phyloP scores from a whole-genome alignment of 1,140 invertebrate genomes.

The Pemphigus obesinymphae region DNA sequence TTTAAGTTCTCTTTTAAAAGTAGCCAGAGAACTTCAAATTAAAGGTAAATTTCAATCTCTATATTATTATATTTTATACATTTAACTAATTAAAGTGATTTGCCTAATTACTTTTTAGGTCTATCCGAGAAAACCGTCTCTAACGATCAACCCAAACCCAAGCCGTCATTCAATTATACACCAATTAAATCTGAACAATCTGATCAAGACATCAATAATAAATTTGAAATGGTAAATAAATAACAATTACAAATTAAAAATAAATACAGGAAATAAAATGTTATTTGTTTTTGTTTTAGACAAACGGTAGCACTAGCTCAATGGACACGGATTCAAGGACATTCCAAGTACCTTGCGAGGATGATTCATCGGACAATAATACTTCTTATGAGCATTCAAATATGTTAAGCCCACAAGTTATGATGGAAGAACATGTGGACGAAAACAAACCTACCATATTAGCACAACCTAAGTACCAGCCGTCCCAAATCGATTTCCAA shows the following conservation, averaged over 20 bases:
- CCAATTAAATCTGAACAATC: slow-evolving; percentile 14
- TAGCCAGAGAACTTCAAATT: slow-evolving; percentile 54
- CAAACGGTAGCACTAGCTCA: slow-evolving; percentile 8
- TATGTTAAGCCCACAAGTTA: slow-evolving; percentile 24
- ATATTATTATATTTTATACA: not conserved
- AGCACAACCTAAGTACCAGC: slow-evolving; percentile 18
- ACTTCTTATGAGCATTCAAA: not conserved
- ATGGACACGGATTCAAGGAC: not conserved
- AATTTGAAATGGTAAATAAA: slow-evolving; percentile 22
- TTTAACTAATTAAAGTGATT: not conserved
- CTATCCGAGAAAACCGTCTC: slow-evolving; percentile 13
- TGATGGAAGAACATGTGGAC: slow-evolving; percentile 21
- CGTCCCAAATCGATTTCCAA: slow-evolving; percentile 15
- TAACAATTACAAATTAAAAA: not conserved
- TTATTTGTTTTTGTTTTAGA: not conserved
- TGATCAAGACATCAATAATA: not conserved
- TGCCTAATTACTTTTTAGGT: not conserved
- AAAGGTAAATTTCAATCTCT: slow-evolving; percentile 45
- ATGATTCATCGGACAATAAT: slow-evolving; percentile 22
- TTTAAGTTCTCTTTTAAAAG: slow-evolving; percentile 52
- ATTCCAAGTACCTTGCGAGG: not conserved
- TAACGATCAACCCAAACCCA: not conserved
- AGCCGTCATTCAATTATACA: not conserved
- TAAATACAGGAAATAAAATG: too few species aligned
- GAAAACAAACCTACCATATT: slow-evolving; percentile 35